A percentile compares a stretch with the other conserved stretches of the same genome.
phyloP scores from a whole-genome alignment of 1,140 invertebrate species.

The Ceratitis capitata region DNA sequence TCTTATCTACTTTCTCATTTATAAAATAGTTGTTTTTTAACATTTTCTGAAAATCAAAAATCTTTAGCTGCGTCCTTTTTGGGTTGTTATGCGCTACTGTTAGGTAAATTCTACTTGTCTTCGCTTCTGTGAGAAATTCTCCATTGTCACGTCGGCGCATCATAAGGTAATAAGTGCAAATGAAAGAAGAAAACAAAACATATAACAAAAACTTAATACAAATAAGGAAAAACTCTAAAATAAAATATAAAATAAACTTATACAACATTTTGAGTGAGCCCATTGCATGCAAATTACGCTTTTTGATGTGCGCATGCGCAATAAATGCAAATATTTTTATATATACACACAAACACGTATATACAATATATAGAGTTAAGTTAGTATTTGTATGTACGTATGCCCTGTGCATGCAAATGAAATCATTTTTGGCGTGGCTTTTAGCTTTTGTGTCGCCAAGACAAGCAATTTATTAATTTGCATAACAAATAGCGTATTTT shows the following conservation, averaged over 20 bases:
- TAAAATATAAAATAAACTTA: neutral
- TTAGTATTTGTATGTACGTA: neutral
- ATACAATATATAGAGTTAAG: no score
- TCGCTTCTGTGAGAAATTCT: neutral
- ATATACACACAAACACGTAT: neutral
- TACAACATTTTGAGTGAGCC: neutral
- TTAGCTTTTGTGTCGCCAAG: neutral
- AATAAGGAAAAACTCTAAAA: neutral
- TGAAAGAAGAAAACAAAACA: neutral
- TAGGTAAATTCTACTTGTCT: no score
- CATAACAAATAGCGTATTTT: neutral
- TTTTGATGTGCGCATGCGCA: neutral
- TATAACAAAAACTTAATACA: no score
- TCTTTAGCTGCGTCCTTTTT: no score
- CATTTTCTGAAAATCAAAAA: no score
- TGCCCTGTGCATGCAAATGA: neutral
- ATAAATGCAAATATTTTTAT: neutral
- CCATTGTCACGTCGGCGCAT: slow-evolving; percentile 10
- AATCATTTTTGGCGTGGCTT: neutral
- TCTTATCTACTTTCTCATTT: no score
- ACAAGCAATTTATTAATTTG: neutral
- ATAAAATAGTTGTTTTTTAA: no score
- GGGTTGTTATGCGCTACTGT: no score
- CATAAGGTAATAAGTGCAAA: neutral
- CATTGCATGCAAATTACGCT: slow-evolving; percentile 28